Base-by-base conservation (phyloP, 1,140 invertebrate genomes). In the Lepidotrigona ventralis region DNA sequence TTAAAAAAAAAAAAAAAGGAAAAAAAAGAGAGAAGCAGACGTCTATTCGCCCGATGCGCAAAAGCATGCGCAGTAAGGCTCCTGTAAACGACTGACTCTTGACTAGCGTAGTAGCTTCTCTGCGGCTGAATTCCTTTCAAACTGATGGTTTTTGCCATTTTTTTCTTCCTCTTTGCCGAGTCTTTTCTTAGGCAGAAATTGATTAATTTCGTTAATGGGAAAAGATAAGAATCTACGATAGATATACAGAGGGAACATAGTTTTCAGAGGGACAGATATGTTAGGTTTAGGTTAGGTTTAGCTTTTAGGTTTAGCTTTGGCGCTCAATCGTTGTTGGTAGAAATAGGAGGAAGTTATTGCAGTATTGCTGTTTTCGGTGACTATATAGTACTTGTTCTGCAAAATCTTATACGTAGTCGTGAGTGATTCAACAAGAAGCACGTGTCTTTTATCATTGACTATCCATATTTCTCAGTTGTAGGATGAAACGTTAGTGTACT, bases 41-140 rank as follows among this genome's bases (percentile, higher is more conserved):
- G 12, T 29, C 26, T 53, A 21, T 60, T 81, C 71, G 58, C 19
- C 60, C 23, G 70, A 54, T 81, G 79, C 79, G 71, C 46, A 66
- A 33, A 81, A 19, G 60, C 79, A 75, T 76, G 79, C 72, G 79
- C 60, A 75, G 12, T 60, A 11, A 2, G 26, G 5, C 9, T n/a
- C 23, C 1, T 21, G 17, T 17, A 21, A 71, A 72, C 33, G 17
- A 79, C n/a, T 12, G 68, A 60, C 53, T 79, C 60, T 53, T 46
- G 53, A 60, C n/a, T 17, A 79, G 33, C 78, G n/a, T 9, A 21
- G 19, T 51, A 72, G 29, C 15, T 56, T 12, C 53, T 39, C n/a
- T 63, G 19, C 11, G 21, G 21, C 51, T 33, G n/a, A 23, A 23
- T 39, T 71, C n/a, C 33, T 58, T 70, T 46, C n/a, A 53, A 72